Evolutionary conservation across 53 echinoderm and acorn worm genomes (phyloP).

Genomic region (Hippasteria phrygiana): DNA sequence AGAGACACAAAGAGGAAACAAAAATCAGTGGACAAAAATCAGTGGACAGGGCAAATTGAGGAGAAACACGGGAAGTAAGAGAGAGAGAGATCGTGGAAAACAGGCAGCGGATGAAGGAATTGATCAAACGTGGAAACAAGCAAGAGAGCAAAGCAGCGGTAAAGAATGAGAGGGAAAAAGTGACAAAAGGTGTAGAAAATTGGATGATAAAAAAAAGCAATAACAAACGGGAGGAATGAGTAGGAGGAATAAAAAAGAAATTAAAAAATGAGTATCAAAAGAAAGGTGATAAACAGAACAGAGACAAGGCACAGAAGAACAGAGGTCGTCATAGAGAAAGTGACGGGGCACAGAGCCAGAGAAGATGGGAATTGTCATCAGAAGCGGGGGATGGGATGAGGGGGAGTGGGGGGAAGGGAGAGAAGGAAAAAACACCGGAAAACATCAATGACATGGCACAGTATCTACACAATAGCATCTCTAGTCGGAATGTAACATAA

Average conservation of each 20-base stretch:
- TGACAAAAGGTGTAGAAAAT: background rate
- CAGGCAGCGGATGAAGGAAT: background rate
- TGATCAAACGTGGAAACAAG: background rate
- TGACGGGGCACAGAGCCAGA: background rate
- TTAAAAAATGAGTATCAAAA: background rate
- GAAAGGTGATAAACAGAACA: background rate
- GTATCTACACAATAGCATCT: constrained; percentile 8
- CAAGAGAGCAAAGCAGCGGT: no score
- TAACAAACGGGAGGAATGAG: background rate
- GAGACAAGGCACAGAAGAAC: background rate
- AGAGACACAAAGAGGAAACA: no score
- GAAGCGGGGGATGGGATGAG: background rate
- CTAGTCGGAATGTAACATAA: background rate
- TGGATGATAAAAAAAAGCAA: background rate
- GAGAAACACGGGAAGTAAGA: background rate
- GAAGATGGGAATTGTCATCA: background rate
- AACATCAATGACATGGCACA: constrained; percentile 46
- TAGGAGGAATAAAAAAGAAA: background rate
- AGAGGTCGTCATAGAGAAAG: background rate
- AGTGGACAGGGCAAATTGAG: background rate
- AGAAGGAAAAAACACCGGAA: constrained; percentile 25
- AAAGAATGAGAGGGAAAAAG: background rate
- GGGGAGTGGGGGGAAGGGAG: background rate
- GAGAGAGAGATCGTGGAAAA: background rate
- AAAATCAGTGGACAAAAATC: no score